These are phyloP conservation scores for Himalopsyche kuldschensis DNA, from an alignment of 2,888 invertebrate species.

Conservation along the genomic window DNA sequence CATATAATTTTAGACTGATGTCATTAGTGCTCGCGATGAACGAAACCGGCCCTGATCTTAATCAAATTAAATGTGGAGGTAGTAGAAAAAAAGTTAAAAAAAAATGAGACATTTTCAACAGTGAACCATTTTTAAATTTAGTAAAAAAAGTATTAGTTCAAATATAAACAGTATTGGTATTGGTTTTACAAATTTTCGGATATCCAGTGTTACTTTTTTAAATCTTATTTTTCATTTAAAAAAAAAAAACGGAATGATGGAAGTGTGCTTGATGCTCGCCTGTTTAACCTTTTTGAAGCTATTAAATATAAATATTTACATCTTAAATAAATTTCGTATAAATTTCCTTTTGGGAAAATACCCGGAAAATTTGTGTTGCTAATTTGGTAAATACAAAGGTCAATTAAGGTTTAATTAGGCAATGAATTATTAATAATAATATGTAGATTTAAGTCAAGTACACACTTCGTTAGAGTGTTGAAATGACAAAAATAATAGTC, in stretches of 20 bases:
- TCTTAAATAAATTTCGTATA: neutral
- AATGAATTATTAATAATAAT: neutral
- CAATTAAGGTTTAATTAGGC: slow-evolving; percentile 20
- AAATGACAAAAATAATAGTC: too few relatives aligned
- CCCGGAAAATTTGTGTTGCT: slow-evolving; percentile 30
- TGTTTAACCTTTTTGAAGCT: neutral
- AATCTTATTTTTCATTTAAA: neutral
- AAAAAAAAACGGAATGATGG: neutral
- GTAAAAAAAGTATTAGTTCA: too few relatives aligned
- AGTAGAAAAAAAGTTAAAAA: too few relatives aligned
- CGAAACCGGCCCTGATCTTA: too few relatives aligned
- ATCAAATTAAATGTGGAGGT: too few relatives aligned
- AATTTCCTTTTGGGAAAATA: neutral
- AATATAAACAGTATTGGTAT: too few relatives aligned
- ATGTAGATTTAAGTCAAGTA: neutral
- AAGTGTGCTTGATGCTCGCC: neutral
- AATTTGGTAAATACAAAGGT: slow-evolving; percentile 25
- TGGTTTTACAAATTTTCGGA: too few relatives aligned
- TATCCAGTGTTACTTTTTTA: too few relatives aligned
- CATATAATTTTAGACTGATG: too few relatives aligned
- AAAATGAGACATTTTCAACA: too few relatives aligned
- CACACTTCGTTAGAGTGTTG: neutral
- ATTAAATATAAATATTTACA: neutral
- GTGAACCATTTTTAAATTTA: too few relatives aligned
- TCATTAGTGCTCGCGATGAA: too few relatives aligned